phyloP scores from a whole-genome alignment of 2,888 invertebrate genomes.

The Aricia artaxerxes region DNA sequence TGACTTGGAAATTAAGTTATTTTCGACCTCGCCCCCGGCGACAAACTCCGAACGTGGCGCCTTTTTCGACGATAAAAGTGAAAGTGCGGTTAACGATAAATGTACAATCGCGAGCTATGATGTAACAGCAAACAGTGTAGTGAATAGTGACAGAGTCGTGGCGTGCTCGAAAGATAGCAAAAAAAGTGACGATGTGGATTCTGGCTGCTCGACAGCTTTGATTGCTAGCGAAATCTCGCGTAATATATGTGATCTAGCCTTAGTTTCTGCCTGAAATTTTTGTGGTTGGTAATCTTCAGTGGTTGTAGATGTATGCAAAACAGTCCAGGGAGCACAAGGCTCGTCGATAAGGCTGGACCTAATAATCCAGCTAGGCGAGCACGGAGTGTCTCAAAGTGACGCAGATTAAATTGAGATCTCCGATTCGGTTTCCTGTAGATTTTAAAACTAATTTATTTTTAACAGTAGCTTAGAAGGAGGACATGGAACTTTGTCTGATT shows the following conservation, averaged over 20 bases:
- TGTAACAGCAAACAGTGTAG: slow-evolving; percentile 70
- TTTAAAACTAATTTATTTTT: slow-evolving; percentile 79
- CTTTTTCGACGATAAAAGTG: slow-evolving; percentile 76
- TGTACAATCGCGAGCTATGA: slow-evolving; percentile 62
- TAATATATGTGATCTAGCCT: slow-evolving; percentile 78
- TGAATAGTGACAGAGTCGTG: slow-evolving; percentile 64
- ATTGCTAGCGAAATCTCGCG: slow-evolving; percentile 61
- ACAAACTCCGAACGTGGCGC: slow-evolving; percentile 69
- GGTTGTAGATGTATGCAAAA: slow-evolving; percentile 55
- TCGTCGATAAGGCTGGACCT: slow-evolving; percentile 79
- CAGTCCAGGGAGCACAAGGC: slow-evolving; percentile 63
- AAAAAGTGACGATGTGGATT: slow-evolving; percentile 65
- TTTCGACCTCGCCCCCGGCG: slow-evolving; percentile 82
- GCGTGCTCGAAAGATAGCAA: slow-evolving; percentile 62
- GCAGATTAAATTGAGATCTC: slow-evolving; percentile 74
- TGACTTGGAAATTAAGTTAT: slow-evolving; percentile 89
- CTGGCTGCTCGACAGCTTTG: slow-evolving; percentile 61
- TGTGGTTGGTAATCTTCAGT: slow-evolving; percentile 59
- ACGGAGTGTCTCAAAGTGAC: slow-evolving; percentile 70
- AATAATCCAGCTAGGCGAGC: slow-evolving; percentile 73
- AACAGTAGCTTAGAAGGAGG: slow-evolving; percentile 76
- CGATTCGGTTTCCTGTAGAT: slow-evolving; percentile 80
- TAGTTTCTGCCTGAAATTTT: slow-evolving; percentile 75
- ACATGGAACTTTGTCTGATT: slow-evolving; percentile 72
- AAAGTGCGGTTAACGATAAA: slow-evolving; percentile 71